Evolutionary conservation across 2,113 vertebrate species (phyloP).

Genomic region (Sylvilagus bachmani): DNA sequence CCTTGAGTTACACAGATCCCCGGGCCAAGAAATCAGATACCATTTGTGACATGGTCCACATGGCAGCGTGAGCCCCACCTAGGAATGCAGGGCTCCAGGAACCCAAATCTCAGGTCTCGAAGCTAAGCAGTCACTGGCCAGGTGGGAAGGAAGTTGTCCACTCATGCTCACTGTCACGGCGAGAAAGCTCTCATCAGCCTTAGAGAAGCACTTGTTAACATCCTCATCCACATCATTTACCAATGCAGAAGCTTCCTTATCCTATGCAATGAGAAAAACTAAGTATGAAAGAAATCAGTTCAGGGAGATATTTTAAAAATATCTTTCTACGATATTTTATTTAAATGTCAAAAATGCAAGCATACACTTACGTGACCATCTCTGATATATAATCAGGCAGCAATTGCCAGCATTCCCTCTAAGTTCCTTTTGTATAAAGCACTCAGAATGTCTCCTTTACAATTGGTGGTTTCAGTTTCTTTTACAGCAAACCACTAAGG

Average conservation of each 20-base stretch:
- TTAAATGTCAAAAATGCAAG: neutral
- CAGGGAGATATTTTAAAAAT: conserved; percentile 14
- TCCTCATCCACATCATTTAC: neutral
- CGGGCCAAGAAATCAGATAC: conserved; percentile 3
- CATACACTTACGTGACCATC: neutral
- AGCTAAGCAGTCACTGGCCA: neutral
- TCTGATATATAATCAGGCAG: neutral
- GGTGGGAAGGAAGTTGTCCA: conserved; percentile 1
- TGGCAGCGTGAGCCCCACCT: neutral
- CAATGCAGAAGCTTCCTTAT: neutral
- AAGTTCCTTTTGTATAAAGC: conserved; percentile 45
- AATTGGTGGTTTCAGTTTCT: conserved; percentile 9
- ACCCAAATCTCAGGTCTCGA: neutral
- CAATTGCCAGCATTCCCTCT: conserved; percentile 2
- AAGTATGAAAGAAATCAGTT: neutral
- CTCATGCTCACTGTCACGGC: neutral
- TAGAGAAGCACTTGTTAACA: neutral
- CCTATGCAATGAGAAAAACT: neutral
- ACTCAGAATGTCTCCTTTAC: neutral
- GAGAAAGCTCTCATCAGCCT: neutral
- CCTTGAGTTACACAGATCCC: neutral
- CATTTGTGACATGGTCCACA: neutral
- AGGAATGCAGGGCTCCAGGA: neutral
- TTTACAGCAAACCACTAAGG: conserved; percentile 16
- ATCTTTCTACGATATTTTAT: conserved; percentile 38